These are phyloP conservation scores for Borostomias antarcticus DNA, from an alignment of 2,797 vertebrate species.

Conservation along the genomic window DNA sequence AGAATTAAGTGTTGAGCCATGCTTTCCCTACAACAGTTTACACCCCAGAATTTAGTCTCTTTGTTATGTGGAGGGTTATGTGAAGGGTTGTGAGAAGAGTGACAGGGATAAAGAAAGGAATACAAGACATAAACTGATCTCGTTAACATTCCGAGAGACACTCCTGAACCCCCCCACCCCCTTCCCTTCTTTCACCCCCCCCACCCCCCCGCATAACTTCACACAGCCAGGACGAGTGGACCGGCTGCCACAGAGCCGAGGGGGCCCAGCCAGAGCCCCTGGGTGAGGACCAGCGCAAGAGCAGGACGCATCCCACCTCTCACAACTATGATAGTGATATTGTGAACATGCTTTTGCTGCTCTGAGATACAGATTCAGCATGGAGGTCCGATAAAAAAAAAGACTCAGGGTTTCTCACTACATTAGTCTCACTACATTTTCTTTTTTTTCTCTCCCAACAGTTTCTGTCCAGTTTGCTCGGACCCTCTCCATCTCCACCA, in stretches of 20 bases:
- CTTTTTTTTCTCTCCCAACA: not conserved
- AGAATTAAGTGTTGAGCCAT: conserved; percentile 66
- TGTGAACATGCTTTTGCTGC: no score
- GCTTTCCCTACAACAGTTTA: conserved; percentile 69
- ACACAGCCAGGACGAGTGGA: conserved; percentile 46
- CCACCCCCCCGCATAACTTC: conserved; percentile 43
- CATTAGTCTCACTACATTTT: no score
- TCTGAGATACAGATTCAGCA: no score
- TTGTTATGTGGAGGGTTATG: conserved; percentile 62
- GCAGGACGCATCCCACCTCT: conserved; percentile 27
- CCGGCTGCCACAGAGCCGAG: conserved; percentile 38
- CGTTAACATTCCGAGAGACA: conserved; percentile 81
- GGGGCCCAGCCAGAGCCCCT: not conserved
- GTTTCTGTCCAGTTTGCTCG: conserved; percentile 2
- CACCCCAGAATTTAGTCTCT: conserved; percentile 55
- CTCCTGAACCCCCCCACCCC: conserved; percentile 39
- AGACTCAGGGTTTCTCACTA: conserved; percentile 4
- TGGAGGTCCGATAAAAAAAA: no score
- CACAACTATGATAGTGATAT: conserved; percentile 42
- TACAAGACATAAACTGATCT: conserved; percentile 75
- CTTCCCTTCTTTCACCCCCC: conserved; percentile 13
- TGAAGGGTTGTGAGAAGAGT: conserved; percentile 42
- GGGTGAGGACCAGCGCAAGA: conserved; percentile 23
- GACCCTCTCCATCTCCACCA: not conserved
- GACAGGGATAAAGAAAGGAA: conserved; percentile 37